Evolutionary conservation across 2,888 invertebrate species (phyloP).

Genomic region (Drepana falcataria): DNA sequence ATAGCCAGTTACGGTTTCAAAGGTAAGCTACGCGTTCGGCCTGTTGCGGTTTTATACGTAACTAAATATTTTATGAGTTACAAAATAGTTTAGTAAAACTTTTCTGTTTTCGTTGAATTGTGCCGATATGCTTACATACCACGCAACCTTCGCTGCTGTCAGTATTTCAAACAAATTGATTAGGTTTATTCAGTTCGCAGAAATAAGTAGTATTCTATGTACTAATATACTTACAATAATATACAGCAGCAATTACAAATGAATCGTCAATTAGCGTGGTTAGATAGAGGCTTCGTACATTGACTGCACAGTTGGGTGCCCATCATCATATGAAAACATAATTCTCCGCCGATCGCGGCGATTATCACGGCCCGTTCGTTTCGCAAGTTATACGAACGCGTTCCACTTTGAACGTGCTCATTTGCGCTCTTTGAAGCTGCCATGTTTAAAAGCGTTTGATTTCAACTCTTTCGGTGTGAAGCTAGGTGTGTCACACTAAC

Average conservation of each 20-base stretch:
- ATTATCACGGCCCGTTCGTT: conserved; percentile 45
- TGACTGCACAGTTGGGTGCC: conserved; percentile 30
- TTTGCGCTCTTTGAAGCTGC: conserved; percentile 60
- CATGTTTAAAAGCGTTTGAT: conserved; percentile 66
- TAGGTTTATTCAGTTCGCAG: no score
- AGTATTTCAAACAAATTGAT: background rate
- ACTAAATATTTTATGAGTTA: conserved; percentile 72
- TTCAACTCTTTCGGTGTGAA: conserved; percentile 55
- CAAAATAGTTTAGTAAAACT: conserved; percentile 61
- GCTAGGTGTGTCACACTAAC: conserved; percentile 33
- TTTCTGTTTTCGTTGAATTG: conserved; percentile 46
- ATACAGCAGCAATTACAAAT: background rate
- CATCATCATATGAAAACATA: conserved; percentile 56
- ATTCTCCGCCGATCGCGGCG: conserved; percentile 52
- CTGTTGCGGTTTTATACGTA: conserved; percentile 65
- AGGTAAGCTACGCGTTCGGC: conserved; percentile 53
- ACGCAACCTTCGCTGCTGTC: conserved; percentile 13
- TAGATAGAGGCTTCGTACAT: background rate
- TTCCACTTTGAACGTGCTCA: conserved; percentile 64
- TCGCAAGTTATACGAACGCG: conserved; percentile 54
- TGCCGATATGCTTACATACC: conserved; percentile 32
- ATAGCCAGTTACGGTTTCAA: conserved; percentile 66
- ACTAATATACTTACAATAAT: no score
- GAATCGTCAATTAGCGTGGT: background rate
- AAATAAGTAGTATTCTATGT: no score